These are phyloP conservation scores for Rhinichthys osculus DNA, from an alignment of 2,797 vertebrate species.

Conservation along the genomic window DNA sequence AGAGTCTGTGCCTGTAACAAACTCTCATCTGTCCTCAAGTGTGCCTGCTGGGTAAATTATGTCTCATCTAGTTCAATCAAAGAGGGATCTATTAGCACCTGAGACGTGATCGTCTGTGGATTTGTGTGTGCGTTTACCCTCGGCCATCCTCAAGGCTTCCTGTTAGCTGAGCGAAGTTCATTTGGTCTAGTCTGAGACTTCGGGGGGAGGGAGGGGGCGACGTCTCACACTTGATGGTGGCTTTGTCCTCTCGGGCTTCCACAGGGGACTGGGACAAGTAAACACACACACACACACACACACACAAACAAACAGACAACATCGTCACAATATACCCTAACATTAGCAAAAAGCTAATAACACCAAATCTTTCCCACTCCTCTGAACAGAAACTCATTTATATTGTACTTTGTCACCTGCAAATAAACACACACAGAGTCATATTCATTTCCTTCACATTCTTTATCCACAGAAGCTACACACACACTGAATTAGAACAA, in stretches of 20 bases:
- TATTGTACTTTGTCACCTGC: not conserved
- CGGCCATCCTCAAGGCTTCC: conserved; percentile 92
- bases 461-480: not conserved
- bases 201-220: conserved; percentile 95
- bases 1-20: conserved; percentile 26
- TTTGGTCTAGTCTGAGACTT: conserved; percentile 88
- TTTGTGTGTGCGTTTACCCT: conserved; percentile 76
- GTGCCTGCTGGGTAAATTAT: conserved; percentile 22
- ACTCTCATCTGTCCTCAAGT: conserved; percentile 25
- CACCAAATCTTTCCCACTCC: not conserved
- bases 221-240: conserved; percentile 97
- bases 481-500: not conserved
- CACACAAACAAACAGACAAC: conserved; percentile 19
- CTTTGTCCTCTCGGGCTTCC: conserved; percentile 93
- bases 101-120: not conserved
- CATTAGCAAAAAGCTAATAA: not conserved
- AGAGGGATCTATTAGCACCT: conserved; percentile 19
- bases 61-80: conserved; percentile 33
- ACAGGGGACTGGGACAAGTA: conserved; percentile 86
- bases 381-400: not conserved
- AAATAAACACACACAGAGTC: not conserved
- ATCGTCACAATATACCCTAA: not conserved
- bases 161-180: conserved; percentile 87
- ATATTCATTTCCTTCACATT: not conserved
- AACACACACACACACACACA: not conserved